Evolutionary conservation across 2,797 vertebrate species (phyloP).

Genomic region (Monodelphis domestica): DNA sequence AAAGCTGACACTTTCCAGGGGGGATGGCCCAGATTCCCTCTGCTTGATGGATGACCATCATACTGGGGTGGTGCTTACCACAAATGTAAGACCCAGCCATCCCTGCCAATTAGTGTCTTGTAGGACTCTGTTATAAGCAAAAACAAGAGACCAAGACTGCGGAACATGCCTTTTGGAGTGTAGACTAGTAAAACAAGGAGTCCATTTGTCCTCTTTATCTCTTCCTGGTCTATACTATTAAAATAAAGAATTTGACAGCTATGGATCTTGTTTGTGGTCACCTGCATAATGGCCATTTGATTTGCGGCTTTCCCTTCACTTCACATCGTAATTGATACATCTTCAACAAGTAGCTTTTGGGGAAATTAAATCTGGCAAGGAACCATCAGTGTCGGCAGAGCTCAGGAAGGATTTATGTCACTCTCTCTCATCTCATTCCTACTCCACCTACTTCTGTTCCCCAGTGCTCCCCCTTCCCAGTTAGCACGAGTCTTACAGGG

Average conservation of each 20-base stretch:
- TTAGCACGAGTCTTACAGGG: neutral
- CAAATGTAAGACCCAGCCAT: neutral
- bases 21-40: neutral
- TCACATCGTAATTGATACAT: slow-evolving; percentile 63
- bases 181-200: neutral
- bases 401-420: neutral
- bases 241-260: slow-evolving; percentile 8
- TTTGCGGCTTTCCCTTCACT: slow-evolving; percentile 72
- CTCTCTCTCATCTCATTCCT: accelerated
- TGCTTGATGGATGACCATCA: neutral
- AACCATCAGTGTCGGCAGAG: slow-evolving; percentile 29
- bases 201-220: neutral
- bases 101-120: neutral
- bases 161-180: neutral
- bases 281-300: slow-evolving; percentile 63
- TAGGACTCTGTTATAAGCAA: neutral
- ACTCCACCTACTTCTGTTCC: neutral
- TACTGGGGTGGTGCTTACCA: neutral
- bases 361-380: slow-evolving; percentile 24
- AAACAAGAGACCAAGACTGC: neutral
- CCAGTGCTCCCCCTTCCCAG: neutral
- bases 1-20: neutral
- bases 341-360: slow-evolving; percentile 60
- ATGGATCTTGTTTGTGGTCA: slow-evolving; percentile 37
- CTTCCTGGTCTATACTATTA: neutral